phyloP scores from a whole-genome alignment of 2,113 vertebrate species.

The Camelus bactrianus region DNA sequence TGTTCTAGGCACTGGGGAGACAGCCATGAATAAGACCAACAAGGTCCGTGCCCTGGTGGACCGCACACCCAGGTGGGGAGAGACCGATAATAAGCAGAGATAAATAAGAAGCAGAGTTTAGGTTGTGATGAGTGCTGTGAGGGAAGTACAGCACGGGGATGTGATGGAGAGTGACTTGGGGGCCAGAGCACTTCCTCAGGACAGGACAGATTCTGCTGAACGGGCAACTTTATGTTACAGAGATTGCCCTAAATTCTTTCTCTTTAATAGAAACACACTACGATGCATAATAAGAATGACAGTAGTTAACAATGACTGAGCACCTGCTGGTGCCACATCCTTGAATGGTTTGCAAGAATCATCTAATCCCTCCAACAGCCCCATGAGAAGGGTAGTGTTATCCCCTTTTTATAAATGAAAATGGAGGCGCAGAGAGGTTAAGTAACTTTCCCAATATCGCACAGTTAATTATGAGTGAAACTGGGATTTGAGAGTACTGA shows the following conservation, averaged over 20 bases:
- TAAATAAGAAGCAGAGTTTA: background rate
- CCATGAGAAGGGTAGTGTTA: background rate
- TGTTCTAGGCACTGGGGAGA: background rate
- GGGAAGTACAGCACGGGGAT: background rate
- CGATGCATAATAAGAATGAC: fast-evolving
- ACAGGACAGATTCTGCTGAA: background rate
- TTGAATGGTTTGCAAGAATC: background rate
- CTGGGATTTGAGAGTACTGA: background rate
- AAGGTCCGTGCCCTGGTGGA: too few relatives aligned
- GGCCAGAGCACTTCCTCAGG: background rate
- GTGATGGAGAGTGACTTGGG: too few relatives aligned
- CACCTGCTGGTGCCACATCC: background rate
- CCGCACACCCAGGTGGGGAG: background rate
- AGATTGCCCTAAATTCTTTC: background rate
- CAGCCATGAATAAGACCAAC: background rate
- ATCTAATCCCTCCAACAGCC: background rate
- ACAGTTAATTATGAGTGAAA: background rate
- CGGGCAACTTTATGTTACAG: background rate
- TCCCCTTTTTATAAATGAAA: background rate
- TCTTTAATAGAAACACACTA: background rate
- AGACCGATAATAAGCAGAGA: background rate
- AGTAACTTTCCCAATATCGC: background rate
- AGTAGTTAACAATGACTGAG: background rate
- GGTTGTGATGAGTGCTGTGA: background rate
- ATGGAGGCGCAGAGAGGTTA: background rate